Conservation (phyloP, 2,888 invertebrate genomes). For the Tetragonisca angustula region DNA sequence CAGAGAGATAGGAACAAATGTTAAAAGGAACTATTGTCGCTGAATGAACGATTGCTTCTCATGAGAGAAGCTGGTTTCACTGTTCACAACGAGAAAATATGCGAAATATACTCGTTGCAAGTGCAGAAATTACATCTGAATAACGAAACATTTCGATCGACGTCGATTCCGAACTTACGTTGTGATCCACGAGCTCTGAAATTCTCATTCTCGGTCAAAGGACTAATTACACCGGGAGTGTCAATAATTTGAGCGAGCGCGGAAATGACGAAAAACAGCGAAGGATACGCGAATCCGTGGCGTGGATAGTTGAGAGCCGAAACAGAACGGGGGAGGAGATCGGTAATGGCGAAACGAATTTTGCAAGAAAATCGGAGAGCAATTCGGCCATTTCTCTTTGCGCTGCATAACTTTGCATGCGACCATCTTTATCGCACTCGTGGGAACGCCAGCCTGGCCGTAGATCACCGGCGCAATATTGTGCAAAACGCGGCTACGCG, state of each 20-base stretch:
- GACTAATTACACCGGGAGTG: too few relatives aligned
- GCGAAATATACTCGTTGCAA: too few relatives aligned
- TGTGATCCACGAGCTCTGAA: too few relatives aligned
- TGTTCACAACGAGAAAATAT: too few relatives aligned
- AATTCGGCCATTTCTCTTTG: constrained; percentile 71
- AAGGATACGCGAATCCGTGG: not conserved
- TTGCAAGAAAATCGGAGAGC: constrained; percentile 57
- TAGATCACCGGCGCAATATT: constrained; percentile 80
- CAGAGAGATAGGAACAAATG: not conserved
- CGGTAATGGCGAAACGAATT: constrained; percentile 60
- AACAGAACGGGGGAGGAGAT: not conserved
- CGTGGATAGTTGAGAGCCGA: not conserved
- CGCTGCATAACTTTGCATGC: constrained; percentile 70
- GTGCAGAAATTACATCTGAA: too few relatives aligned
- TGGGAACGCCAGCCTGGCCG: constrained; percentile 77
- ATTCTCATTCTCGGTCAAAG: too few relatives aligned
- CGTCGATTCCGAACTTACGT: too few relatives aligned
- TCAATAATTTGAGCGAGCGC: too few relatives aligned
- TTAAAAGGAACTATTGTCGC: too few relatives aligned
- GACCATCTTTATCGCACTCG: constrained; percentile 81
- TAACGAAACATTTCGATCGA: too few relatives aligned
- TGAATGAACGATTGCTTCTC: too few relatives aligned
- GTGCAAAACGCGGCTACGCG: constrained; percentile 73
- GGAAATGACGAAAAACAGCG: not conserved
- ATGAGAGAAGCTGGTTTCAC: too few relatives aligned